A percentile compares a stretch with the other conserved stretches of the same genome.
Conservation (phyloP, 2,888 invertebrate genomes). For the Campopleginae sp. region DNA sequence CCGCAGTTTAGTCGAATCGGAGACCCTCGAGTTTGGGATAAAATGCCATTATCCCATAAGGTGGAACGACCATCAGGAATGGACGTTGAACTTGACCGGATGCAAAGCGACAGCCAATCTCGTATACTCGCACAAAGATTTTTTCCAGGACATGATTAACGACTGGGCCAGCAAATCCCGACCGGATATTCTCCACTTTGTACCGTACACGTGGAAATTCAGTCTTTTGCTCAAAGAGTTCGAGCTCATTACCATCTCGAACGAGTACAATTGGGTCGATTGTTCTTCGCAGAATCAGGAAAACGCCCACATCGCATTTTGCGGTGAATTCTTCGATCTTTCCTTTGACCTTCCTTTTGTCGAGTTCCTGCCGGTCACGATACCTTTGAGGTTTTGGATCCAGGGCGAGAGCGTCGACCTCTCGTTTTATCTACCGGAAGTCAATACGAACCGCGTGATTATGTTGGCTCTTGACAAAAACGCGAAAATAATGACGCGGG, state of each 20-base stretch:
- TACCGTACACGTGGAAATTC: constrained; percentile 98
- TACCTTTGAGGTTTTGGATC: constrained; percentile 96
- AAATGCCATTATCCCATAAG: constrained; percentile 95
- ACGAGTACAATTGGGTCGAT: constrained; percentile 99
- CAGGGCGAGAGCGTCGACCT: constrained; percentile 97
- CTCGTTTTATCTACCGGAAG: constrained; percentile 95
- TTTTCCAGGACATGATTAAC: constrained; percentile 97
- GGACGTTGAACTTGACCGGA: constrained; percentile 95
- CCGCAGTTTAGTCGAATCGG: constrained; percentile 96
- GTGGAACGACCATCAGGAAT: constrained; percentile 99
- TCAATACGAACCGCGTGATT: constrained; percentile 93
- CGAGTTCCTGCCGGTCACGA: constrained; percentile 96
- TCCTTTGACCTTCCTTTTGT: constrained; percentile 97
- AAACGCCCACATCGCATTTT: constrained; percentile 96
- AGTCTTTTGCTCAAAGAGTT: constrained; percentile 96
- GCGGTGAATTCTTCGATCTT: constrained; percentile 96
- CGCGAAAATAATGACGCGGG: constrained; percentile 92
- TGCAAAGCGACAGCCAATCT: constrained; percentile 97
- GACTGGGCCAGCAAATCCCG: constrained; percentile 98
- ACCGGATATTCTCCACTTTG: constrained; percentile 96
- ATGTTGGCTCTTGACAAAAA: constrained; percentile 94
- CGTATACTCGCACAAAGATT: constrained; percentile 97
- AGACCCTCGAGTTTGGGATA: constrained; percentile 96
- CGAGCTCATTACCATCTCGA: constrained; percentile 96
- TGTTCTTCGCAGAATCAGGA: constrained; percentile 98